phyloP scores from a whole-genome alignment of 2,113 vertebrate genomes.

The Perognathus longimembris region DNA sequence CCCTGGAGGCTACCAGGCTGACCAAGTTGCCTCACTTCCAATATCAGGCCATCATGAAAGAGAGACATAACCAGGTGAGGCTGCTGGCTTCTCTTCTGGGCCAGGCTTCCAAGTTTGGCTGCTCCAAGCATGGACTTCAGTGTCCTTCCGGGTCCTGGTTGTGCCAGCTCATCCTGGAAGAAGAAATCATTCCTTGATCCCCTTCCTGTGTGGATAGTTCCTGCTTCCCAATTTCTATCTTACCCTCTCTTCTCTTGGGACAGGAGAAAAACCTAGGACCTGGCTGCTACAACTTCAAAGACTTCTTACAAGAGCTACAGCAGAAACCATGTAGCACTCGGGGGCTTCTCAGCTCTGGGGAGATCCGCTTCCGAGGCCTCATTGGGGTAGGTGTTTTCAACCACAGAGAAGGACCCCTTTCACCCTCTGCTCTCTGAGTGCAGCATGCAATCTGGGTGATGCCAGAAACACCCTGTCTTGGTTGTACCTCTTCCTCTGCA shows the following conservation, averaged over 20 bases:
- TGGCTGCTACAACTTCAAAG: conserved; percentile 82
- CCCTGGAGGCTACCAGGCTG: conserved; percentile 66
- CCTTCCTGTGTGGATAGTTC: background rate
- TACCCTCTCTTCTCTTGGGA: background rate
- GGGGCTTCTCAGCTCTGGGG: conserved; percentile 85
- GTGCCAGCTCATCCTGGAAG: background rate
- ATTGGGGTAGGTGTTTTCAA: conserved; percentile 69
- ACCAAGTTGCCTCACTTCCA: conserved; percentile 83
- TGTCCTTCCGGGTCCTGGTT: background rate
- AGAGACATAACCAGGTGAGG: conserved; percentile 81
- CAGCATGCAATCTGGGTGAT: background rate
- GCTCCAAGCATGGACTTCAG: background rate
- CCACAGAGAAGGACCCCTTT: background rate
- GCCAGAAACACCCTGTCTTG: accelerated
- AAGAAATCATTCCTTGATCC: background rate
- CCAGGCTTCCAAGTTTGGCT: background rate
- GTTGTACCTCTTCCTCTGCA: background rate
- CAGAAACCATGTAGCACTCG: conserved; percentile 79
- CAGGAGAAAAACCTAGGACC: conserved; percentile 86
- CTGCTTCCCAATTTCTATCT: background rate
- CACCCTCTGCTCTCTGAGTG: background rate
- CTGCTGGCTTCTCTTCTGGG: background rate
- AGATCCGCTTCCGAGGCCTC: conserved; percentile 80
- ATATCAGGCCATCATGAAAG: conserved; percentile 78
- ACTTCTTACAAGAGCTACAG: conserved; percentile 83